These are phyloP conservation scores for Actenoides hombroni DNA, from an alignment of 2,113 vertebrate genomes.

Conservation along the genomic window DNA sequence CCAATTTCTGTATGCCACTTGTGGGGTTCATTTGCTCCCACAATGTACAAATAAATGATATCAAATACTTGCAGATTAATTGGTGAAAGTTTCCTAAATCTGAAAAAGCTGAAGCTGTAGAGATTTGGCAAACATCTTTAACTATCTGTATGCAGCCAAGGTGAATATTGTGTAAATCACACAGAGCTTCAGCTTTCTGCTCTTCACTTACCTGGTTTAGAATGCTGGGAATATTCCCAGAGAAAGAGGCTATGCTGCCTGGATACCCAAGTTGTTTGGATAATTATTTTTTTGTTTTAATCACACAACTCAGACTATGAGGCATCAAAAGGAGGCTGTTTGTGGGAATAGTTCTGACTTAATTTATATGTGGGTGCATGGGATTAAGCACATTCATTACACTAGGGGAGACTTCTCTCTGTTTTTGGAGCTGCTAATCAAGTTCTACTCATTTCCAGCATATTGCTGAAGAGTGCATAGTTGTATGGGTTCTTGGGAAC, in stretches of 20 bases:
- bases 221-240: not conserved
- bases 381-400: not conserved
- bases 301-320: not conserved
- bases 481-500: not conserved
- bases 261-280: not conserved
- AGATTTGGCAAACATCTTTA: not conserved
- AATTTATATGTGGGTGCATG: not conserved
- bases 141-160: not conserved
- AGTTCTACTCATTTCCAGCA: not conserved
- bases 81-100: not conserved
- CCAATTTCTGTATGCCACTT: not conserved
- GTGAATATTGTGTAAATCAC: not conserved
- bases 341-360: not conserved
- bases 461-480: not conserved
- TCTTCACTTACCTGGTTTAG: not conserved
- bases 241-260: not conserved
- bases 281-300: not conserved
- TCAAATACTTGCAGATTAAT: not conserved
- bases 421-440: not conserved
- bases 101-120: not conserved
- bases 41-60: not conserved
- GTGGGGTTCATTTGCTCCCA: not conserved
- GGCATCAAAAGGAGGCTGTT: not conserved
- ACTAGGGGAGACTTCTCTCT: not conserved
- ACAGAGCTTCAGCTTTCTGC: not conserved